These are phyloP conservation scores for Orthosia incerta DNA, from an alignment of 2,888 invertebrate species.

Conservation along the genomic window DNA sequence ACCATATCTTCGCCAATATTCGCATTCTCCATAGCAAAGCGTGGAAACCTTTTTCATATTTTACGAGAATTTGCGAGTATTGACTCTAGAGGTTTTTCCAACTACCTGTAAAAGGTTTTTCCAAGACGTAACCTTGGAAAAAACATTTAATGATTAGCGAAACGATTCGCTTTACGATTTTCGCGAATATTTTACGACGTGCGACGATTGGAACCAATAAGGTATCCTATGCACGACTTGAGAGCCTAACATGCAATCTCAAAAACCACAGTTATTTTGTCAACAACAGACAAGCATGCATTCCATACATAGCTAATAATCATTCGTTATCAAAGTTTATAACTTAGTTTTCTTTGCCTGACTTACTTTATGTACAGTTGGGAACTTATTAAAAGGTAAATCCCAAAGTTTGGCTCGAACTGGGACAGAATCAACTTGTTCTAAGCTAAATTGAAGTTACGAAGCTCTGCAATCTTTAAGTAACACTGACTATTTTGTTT, in stretches of 20 bases:
- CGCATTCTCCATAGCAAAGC: neutral
- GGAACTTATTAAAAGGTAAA: slow-evolving; percentile 53
- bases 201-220: too few relatives aligned
- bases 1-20: neutral
- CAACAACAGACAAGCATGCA: neutral
- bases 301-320: slow-evolving; percentile 15
- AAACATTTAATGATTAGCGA: neutral
- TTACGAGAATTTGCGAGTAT: neutral
- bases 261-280: neutral
- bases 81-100: neutral
- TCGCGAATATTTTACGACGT: too few relatives aligned
- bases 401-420: slow-evolving; percentile 39
- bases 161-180: neutral
- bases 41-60: neutral
- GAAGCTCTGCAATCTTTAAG: slow-evolving; percentile 20
- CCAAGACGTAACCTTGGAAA: neutral
- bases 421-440: slow-evolving; percentile 31
- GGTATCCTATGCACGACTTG: too few relatives aligned
- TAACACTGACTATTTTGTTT: slow-evolving; percentile 22
- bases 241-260: neutral
- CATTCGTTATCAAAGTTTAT: slow-evolving; percentile 33
- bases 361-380: slow-evolving; percentile 32
- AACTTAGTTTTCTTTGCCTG: slow-evolving; percentile 34
- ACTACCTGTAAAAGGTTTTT: neutral
- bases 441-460: slow-evolving; percentile 35